phyloP scores from a whole-genome alignment of 2,113 vertebrate genomes.

The Epinephelus lanceolatus region DNA sequence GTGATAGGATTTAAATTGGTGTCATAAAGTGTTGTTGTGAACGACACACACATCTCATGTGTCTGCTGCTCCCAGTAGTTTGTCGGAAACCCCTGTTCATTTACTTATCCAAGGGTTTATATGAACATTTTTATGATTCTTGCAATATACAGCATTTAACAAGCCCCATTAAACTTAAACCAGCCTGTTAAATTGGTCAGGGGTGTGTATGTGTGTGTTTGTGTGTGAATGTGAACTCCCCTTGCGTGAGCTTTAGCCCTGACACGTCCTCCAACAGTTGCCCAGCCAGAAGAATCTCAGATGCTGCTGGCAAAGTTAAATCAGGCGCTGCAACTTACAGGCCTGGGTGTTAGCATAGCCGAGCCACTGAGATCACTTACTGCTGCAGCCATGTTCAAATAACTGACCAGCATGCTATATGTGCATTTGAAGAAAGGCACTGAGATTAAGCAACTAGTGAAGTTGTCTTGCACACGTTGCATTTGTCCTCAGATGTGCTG shows the following conservation, averaged over 20 bases:
- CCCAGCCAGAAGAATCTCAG: slow-evolving; percentile 79
- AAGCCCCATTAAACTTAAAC: slow-evolving; percentile 9
- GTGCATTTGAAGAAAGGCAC: slow-evolving; percentile 11
- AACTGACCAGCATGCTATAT: slow-evolving; percentile 42
- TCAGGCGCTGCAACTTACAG: slow-evolving; percentile 72
- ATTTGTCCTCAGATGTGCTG: slow-evolving; percentile 21
- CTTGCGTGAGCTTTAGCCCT: slow-evolving; percentile 35
- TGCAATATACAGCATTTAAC: slow-evolving; percentile 15
- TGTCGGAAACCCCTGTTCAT: slow-evolving; percentile 2
- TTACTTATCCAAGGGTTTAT: background rate
- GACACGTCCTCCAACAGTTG: slow-evolving; percentile 54
- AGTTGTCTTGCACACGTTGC: slow-evolving; percentile 22
- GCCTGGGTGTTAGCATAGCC: slow-evolving; percentile 75
- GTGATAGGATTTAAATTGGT: background rate
- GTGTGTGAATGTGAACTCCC: slow-evolving; percentile 18
- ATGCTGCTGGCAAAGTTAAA: slow-evolving; percentile 82
- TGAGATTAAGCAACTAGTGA: background rate
- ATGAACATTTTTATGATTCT: slow-evolving; percentile 2
- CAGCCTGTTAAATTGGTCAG: background rate
- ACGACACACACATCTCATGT: background rate
- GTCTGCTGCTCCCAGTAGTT: background rate
- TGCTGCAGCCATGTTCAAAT: slow-evolving; percentile 66
- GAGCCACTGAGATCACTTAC: slow-evolving; percentile 79
- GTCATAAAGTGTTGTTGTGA: background rate
- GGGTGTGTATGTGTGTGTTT: background rate